phyloP scores from a whole-genome alignment of 1,140 invertebrate genomes.

The Nasonia longicornis region DNA sequence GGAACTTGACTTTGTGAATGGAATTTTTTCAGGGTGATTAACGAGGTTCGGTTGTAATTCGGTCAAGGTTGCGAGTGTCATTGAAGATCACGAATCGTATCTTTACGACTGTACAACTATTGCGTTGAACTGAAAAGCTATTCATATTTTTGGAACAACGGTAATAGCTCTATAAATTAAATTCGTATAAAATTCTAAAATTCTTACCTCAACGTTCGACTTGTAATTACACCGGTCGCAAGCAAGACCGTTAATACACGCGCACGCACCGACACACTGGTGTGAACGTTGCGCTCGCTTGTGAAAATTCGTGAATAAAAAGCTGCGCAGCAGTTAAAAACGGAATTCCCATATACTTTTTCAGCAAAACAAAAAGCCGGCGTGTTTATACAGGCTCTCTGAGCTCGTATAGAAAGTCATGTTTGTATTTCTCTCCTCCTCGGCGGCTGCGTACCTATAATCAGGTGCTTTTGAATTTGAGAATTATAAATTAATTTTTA shows the following conservation, averaged over 20 bases:
- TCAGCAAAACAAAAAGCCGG: constrained; percentile 17
- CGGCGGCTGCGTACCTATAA: background rate
- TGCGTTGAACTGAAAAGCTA: too few relatives aligned
- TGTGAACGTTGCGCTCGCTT: background rate
- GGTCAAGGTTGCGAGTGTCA: too few relatives aligned
- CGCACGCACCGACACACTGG: background rate
- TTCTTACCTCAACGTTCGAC: background rate
- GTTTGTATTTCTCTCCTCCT: constrained; percentile 30
- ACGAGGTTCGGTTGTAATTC: too few relatives aligned
- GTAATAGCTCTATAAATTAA: too few relatives aligned
- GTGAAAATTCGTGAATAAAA: constrained; percentile 15
- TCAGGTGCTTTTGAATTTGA: constrained; percentile 25
- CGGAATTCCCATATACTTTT: constrained; percentile 31
- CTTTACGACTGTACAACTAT: too few relatives aligned
- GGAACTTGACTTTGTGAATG: too few relatives aligned
- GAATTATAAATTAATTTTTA: constrained; percentile 39
- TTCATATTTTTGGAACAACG: background rate
- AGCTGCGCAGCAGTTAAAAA: background rate
- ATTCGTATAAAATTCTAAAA: too few relatives aligned
- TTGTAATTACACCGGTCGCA: constrained; percentile 5
- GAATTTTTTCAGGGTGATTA: too few relatives aligned
- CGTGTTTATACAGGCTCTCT: constrained; percentile 8
- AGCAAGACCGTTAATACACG: background rate
- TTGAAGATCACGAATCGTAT: too few relatives aligned
- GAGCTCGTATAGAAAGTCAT: constrained; percentile 10